Evolutionary conservation across 2,113 vertebrate genomes (phyloP).

Genomic region (Barnardius zonarius): DNA sequence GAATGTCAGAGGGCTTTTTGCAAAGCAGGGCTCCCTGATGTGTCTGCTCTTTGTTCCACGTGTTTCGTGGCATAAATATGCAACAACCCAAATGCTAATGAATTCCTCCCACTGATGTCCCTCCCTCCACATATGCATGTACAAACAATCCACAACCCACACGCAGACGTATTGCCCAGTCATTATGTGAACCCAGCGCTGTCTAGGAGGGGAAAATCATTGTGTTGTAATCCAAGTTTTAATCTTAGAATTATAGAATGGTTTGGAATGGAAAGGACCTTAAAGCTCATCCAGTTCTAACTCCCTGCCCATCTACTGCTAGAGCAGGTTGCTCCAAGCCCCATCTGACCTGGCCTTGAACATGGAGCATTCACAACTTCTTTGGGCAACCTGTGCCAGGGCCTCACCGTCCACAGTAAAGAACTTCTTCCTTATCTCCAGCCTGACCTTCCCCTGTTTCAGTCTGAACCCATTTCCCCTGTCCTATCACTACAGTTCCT

Average conservation of each 20-base stretch:
- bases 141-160: background rate
- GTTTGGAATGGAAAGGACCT: background rate
- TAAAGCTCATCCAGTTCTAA: background rate
- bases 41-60: slow-evolving; percentile 60
- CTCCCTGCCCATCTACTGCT: background rate
- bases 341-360: background rate
- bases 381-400: background rate
- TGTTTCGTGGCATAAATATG: slow-evolving; percentile 50
- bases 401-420: background rate
- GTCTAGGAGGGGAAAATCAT: background rate
- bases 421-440: background rate
- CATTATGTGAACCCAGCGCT: background rate
- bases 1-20: slow-evolving; percentile 39
- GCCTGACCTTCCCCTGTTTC: background rate
- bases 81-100: slow-evolving; percentile 59
- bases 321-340: too few species aligned
- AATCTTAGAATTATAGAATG: background rate
- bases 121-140: background rate
- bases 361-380: background rate
- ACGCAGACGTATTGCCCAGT: background rate
- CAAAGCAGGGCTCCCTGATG: background rate
- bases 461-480: background rate
- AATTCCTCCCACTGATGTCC: slow-evolving; percentile 29
- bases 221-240: background rate
- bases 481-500: background rate